Percentiles rank a stretch among this genome's conserved stretches.
phyloP scores from a whole-genome alignment of 2,888 invertebrate genomes.

The Apamea monoglypha region DNA sequence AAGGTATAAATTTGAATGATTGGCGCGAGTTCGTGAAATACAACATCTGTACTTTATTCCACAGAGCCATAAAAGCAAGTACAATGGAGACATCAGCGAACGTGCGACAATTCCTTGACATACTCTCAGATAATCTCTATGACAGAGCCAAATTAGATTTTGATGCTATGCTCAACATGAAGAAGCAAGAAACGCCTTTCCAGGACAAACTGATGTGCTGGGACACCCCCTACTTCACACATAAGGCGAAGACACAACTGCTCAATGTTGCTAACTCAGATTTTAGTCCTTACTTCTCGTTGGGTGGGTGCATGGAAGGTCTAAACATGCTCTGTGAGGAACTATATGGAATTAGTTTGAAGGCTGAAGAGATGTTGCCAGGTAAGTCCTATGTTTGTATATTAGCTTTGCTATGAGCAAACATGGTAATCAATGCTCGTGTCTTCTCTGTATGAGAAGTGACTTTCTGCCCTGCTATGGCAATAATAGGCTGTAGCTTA shows the following conservation, averaged over 20 bases:
- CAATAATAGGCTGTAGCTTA: too few relatives aligned
- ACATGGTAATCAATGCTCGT: too few relatives aligned
- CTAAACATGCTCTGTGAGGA: constrained; percentile 96
- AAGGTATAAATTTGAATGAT: neutral
- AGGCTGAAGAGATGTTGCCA: constrained; percentile 92
- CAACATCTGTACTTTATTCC: constrained; percentile 48
- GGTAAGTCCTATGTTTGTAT: constrained; percentile 80
- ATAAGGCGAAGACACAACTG: constrained; percentile 93
- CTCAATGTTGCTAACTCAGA: constrained; percentile 93
- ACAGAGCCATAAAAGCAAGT: constrained; percentile 96
- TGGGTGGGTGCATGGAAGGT: constrained; percentile 99
- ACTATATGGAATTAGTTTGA: constrained; percentile 95
- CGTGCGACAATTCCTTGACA: constrained; percentile 95
- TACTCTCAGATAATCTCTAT: constrained; percentile 93
- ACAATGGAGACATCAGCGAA: constrained; percentile 95
- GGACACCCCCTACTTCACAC: constrained; percentile 97
- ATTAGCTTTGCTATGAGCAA: neutral
- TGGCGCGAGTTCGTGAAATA: neutral
- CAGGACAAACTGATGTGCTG: constrained; percentile 91
- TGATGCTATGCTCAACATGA: constrained; percentile 93
- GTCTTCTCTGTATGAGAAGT: too few relatives aligned
- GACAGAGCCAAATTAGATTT: constrained; percentile 94
- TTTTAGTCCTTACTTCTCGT: constrained; percentile 96
- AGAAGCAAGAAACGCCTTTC: constrained; percentile 85
- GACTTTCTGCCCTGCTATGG: too few relatives aligned